These are phyloP conservation scores for Amblyopsis rosae DNA, from an alignment of 2,113 vertebrate genomes.

Conservation along the genomic window DNA sequence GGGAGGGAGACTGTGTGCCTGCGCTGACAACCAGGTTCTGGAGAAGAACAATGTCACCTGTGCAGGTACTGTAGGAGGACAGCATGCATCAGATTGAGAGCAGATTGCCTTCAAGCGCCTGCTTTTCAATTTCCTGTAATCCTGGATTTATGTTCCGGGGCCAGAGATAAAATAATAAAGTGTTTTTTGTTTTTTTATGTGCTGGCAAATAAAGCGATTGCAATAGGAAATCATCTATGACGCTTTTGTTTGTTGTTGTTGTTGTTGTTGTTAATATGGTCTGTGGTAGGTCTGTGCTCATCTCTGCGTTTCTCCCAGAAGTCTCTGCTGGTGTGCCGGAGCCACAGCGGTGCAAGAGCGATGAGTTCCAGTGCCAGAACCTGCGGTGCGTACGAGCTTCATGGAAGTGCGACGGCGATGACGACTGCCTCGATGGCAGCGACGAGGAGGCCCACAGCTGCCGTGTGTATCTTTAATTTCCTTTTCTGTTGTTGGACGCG, in stretches of 20 bases:
- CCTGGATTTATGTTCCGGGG: slow-evolving; percentile 36
- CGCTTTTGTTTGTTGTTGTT: no score
- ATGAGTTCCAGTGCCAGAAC: slow-evolving; percentile 92
- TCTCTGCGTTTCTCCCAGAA: slow-evolving; percentile 42
- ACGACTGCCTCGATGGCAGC: slow-evolving; percentile 94
- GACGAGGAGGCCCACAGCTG: slow-evolving; percentile 88
- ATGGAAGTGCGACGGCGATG: slow-evolving; percentile 95
- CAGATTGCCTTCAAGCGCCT: slow-evolving; percentile 34
- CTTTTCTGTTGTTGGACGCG: not conserved
- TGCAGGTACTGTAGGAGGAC: slow-evolving; percentile 79
- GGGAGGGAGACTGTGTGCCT: slow-evolving; percentile 93
- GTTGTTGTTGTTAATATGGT: not conserved
- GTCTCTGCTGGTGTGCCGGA: slow-evolving; percentile 74
- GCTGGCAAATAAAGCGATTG: slow-evolving; percentile 46
- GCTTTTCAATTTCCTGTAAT: slow-evolving; percentile 25
- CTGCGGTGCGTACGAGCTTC: slow-evolving; percentile 85
- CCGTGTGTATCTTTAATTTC: slow-evolving; percentile 73
- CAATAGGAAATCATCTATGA: slow-evolving; percentile 18
- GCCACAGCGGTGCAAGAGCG: slow-evolving; percentile 80
- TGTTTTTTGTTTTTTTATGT: slow-evolving; percentile 9
- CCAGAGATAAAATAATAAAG: slow-evolving; percentile 34
- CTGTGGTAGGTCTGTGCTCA: slow-evolving; percentile 21
- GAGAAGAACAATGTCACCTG: slow-evolving; percentile 93
- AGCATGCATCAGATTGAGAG: slow-evolving; percentile 59
- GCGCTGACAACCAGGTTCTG: slow-evolving; percentile 94